Percentiles rank a stretch among this genome's conserved stretches.
phyloP scores from a whole-genome alignment of 2,113 vertebrate species.

The Patagioenas fasciata region DNA sequence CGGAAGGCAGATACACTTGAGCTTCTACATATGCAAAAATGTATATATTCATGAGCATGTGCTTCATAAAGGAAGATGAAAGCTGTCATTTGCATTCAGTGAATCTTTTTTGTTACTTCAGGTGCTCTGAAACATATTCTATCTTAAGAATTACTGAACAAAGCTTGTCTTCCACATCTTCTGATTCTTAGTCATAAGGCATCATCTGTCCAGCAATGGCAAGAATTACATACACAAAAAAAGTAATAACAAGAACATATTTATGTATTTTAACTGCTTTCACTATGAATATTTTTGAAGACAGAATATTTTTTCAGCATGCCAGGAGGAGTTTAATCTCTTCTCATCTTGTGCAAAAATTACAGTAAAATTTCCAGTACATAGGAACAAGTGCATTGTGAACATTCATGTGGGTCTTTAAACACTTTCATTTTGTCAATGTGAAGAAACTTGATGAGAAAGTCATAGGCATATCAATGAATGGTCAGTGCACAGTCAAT shows the following conservation, averaged over 20 bases:
- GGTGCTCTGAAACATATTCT: constrained; percentile 14
- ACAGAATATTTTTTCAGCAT: background rate
- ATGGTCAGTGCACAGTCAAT: background rate
- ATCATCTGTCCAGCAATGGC: background rate
- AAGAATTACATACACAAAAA: background rate
- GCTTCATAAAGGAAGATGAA: constrained; percentile 56
- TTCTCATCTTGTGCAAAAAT: background rate
- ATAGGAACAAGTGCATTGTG: background rate
- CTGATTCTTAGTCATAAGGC: background rate
- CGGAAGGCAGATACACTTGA: constrained; percentile 16
- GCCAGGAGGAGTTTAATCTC: background rate
- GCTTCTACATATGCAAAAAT: constrained; percentile 33
- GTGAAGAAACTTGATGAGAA: background rate
- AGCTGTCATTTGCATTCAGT: constrained; percentile 27
- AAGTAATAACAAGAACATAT: background rate
- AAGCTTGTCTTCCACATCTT: background rate
- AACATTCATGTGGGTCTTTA: background rate
- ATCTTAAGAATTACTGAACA: background rate
- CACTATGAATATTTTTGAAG: background rate
- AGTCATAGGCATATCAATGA: background rate
- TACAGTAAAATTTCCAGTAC: background rate
- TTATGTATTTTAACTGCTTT: background rate
- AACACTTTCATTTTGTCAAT: background rate
- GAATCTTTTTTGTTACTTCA: constrained; percentile 26
- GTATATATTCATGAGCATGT: constrained; percentile 57